Evolutionary conservation across 2,888 invertebrate species (phyloP).

Genomic region (Biston betularia): DNA sequence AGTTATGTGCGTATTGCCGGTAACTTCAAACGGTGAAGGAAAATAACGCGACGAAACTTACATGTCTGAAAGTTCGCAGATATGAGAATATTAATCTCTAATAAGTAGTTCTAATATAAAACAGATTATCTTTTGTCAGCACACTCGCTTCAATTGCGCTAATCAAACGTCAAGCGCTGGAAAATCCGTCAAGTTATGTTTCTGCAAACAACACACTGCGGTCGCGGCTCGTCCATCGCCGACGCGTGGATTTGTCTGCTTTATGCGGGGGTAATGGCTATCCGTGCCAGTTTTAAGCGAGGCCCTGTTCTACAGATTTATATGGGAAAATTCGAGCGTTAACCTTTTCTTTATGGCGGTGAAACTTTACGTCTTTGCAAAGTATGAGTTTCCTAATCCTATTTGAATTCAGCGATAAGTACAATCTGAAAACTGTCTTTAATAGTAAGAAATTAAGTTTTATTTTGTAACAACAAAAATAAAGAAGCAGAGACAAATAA

Average conservation of each 20-base stretch:
- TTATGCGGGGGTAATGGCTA: conserved; percentile 27
- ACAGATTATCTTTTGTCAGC: background rate
- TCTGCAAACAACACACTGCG: conserved; percentile 19
- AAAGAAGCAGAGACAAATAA: too few relatives aligned
- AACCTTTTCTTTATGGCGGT: conserved; percentile 10
- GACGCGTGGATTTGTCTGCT: conserved; percentile 38
- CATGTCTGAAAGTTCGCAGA: too few relatives aligned
- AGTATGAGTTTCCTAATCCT: background rate
- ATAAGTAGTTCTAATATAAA: too few relatives aligned
- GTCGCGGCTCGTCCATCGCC: conserved; percentile 27
- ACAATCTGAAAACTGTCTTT: background rate
- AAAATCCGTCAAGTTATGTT: conserved; percentile 13
- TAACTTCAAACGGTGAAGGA: too few relatives aligned
- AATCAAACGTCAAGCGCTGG: conserved; percentile 1
- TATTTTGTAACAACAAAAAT: too few relatives aligned
- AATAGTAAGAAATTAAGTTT: too few relatives aligned
- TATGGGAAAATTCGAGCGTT: conserved; percentile 10
- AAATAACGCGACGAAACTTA: too few relatives aligned
- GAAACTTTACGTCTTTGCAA: background rate
- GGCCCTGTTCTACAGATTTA: conserved; percentile 18
- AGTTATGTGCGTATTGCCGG: too few relatives aligned
- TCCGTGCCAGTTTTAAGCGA: conserved; percentile 24
- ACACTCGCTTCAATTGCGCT: conserved; percentile 1
- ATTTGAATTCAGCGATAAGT: background rate
- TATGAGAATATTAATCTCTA: too few relatives aligned